Evolutionary conservation across 2,888 invertebrate species (phyloP).

Genomic region (Drosophila leonis): DNA sequence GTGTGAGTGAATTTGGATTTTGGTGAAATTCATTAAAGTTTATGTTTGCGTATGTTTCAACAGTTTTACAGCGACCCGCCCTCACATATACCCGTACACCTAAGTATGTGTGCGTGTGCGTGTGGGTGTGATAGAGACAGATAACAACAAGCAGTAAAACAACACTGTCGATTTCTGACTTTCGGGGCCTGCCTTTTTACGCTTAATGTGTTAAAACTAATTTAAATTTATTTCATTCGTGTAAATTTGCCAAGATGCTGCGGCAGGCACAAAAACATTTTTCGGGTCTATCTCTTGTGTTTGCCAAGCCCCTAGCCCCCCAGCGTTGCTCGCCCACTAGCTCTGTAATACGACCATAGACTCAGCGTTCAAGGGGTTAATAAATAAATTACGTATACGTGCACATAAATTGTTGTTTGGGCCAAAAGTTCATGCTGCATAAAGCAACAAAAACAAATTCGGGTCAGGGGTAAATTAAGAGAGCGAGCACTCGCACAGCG

Average conservation of each 20-base stretch:
- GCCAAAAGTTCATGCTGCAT: constrained; percentile 70
- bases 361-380: constrained; percentile 73
- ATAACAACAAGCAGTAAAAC: constrained; percentile 33
- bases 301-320: background rate
- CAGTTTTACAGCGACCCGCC: constrained; percentile 54
- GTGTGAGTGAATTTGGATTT: constrained; percentile 70
- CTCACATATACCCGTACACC: constrained; percentile 1
- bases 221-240: constrained; percentile 79
- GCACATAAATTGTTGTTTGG: constrained; percentile 74
- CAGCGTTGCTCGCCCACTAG: background rate
- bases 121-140: constrained; percentile 19
- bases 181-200: constrained; percentile 71
- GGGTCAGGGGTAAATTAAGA: constrained; percentile 55
- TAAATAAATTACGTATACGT: constrained; percentile 82
- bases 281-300: constrained; percentile 35
- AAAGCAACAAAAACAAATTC: constrained; percentile 35
- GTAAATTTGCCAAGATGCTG: constrained; percentile 72
- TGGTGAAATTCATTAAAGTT: constrained; percentile 80
- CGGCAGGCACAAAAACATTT: constrained; percentile 51
- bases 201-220: constrained; percentile 82
- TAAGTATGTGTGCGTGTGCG: background rate
- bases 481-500: background rate
- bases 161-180: constrained; percentile 68
- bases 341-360: constrained; percentile 10
- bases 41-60: constrained; percentile 76